These are phyloP conservation scores for Oxyruncus cristatus DNA, from an alignment of 2,113 vertebrate genomes.

Conservation along the genomic window DNA sequence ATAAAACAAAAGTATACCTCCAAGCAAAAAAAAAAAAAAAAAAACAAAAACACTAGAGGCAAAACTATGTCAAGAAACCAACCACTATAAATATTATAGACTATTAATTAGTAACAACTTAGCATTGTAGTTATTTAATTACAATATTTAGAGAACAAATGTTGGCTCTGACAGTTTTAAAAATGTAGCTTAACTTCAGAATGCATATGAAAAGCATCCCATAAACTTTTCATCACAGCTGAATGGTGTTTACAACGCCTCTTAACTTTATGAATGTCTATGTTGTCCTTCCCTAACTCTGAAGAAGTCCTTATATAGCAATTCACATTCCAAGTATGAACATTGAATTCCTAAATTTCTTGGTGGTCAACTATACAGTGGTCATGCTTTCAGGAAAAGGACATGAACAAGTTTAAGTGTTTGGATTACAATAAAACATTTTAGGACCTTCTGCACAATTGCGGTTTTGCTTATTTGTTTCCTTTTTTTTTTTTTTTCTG, in stretches of 20 bases:
- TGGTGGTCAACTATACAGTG: slow-evolving; percentile 19
- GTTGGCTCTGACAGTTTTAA: not conserved
- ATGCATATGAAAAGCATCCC: not conserved
- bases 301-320: slow-evolving; percentile 15
- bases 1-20: not conserved
- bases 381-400: slow-evolving; percentile 22
- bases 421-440: not conserved
- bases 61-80: not conserved
- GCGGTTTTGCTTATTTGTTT: not conserved
- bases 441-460: not conserved
- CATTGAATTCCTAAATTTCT: slow-evolving; percentile 29
- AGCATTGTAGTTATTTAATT: not conserved
- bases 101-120: slow-evolving; percentile 2
- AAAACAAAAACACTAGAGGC: accelerated
- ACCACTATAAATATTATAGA: not conserved
- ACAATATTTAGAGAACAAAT: not conserved
- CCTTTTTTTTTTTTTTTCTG: not conserved
- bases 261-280: slow-evolving; percentile 8
- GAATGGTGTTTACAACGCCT: not conserved
- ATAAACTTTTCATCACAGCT: slow-evolving; percentile 17
- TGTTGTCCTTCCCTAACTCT: slow-evolving; percentile 31
- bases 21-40: not conserved
- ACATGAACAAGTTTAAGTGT: not conserved
- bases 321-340: slow-evolving; percentile 42
- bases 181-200: not conserved